Conservation (phyloP, 30 jellyfish, hydroid and myxozoan genomes). For the Turritopsis rubra region DNA sequence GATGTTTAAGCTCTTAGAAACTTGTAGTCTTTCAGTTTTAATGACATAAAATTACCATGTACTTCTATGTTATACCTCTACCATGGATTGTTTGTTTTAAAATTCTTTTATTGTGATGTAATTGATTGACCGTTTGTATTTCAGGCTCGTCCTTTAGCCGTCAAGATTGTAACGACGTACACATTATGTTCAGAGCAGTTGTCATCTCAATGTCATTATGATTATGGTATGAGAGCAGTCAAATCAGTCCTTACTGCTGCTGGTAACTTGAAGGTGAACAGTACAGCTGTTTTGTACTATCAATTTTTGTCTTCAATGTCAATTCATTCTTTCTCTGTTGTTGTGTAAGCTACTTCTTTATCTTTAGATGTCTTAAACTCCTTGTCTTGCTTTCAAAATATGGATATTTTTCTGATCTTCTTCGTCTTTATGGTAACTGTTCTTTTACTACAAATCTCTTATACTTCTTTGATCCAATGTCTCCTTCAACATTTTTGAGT, state of each 20-base stretch:
- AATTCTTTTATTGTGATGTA: no score
- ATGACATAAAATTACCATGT: no score
- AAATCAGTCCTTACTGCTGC: slow-evolving; percentile 98
- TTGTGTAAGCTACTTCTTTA: not conserved
- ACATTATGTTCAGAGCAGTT: slow-evolving; percentile 92
- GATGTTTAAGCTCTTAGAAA: no score
- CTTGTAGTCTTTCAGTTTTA: no score
- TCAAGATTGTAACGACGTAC: slow-evolving; percentile 95
- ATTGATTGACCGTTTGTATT: no score
- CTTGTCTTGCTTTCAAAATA: not conserved
- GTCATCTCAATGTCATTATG: slow-evolving; percentile 96
- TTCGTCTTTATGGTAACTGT: not conserved
- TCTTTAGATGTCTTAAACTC: not conserved
- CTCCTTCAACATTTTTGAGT: not conserved
- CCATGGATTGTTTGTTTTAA: no score
- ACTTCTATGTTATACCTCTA: no score
- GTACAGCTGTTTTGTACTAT: not conserved
- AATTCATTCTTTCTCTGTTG: no score
- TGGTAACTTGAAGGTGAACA: slow-evolving; percentile 87
- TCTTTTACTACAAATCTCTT: no score
- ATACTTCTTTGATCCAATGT: not conserved
- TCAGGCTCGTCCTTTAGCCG: slow-evolving; percentile 99
- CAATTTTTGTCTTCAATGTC: no score
- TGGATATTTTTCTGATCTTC: not conserved
- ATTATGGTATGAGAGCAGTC: slow-evolving; percentile 99